Percentiles rank a stretch among this genome's conserved stretches.
Evolutionary conservation across 2,888 invertebrate genomes (phyloP).

Genomic region (Pammene aurita): DNA sequence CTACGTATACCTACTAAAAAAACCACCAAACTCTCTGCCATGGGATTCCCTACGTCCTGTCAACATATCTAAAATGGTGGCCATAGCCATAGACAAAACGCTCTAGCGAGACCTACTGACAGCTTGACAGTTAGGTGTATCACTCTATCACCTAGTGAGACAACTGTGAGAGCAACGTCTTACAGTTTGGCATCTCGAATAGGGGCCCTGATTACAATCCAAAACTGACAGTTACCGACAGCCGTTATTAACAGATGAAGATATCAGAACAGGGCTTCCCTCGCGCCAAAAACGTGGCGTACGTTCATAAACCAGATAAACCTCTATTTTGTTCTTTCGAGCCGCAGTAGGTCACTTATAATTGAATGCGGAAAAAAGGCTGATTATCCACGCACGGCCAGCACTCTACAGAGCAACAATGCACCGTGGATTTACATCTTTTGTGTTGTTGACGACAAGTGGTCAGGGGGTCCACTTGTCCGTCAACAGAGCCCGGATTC

Average conservation of each 20-base stretch:
- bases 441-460: slow-evolving; percentile 22
- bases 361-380: slow-evolving; percentile 76
- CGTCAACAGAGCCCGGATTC: slow-evolving; percentile 17
- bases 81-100: too few species aligned
- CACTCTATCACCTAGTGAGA: too few species aligned
- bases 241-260: slow-evolving; percentile 29
- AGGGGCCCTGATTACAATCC: slow-evolving; percentile 2
- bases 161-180: too few species aligned
- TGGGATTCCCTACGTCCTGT: too few species aligned
- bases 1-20: too few species aligned
- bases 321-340: slow-evolving; percentile 58
- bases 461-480: background rate
- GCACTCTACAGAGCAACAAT: slow-evolving; percentile 53
- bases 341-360: slow-evolving; percentile 76
- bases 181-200: too few species aligned
- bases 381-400: slow-evolving; percentile 77
- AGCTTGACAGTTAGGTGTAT: too few species aligned
- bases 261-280: slow-evolving; percentile 43
- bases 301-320: slow-evolving; percentile 48
- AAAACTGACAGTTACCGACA: slow-evolving; percentile 28
- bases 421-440: slow-evolving; percentile 57
- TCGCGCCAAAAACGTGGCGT: slow-evolving; percentile 49
- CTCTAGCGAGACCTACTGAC: too few species aligned
- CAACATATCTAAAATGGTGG: too few species aligned
- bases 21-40: too few species aligned